Percentiles rank a stretch among this genome's conserved stretches.
Evolutionary conservation across 2,797 vertebrate genomes (phyloP).

Genomic region (Rhadinocentrus ornatus): DNA sequence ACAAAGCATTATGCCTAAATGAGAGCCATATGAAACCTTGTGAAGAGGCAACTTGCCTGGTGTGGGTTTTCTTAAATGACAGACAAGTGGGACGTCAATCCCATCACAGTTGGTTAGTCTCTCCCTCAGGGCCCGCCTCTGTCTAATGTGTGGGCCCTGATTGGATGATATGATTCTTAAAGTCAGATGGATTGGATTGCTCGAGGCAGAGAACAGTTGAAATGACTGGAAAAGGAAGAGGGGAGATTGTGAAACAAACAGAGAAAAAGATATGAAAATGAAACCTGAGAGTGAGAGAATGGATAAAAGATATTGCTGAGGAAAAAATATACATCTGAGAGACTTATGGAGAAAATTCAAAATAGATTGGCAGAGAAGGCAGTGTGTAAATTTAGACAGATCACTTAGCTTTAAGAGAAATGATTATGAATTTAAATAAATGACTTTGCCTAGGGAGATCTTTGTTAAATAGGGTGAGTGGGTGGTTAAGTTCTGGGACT

Average conservation of each 20-base stretch:
- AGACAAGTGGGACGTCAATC: slow-evolving; percentile 80
- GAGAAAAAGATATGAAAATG: slow-evolving; percentile 50
- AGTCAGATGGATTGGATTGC: slow-evolving; percentile 78
- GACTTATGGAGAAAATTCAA: slow-evolving; percentile 60
- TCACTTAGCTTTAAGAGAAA: slow-evolving; percentile 68
- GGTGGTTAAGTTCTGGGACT: slow-evolving; percentile 59
- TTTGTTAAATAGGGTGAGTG: slow-evolving; percentile 56
- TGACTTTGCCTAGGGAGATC: slow-evolving; percentile 60
- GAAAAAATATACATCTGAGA: slow-evolving; percentile 64
- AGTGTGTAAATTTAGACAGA: slow-evolving; percentile 71
- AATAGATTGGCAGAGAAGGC: slow-evolving; percentile 44
- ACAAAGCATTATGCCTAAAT: slow-evolving; percentile 38
- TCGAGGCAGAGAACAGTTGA: slow-evolving; percentile 58
- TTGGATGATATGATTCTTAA: slow-evolving; percentile 77
- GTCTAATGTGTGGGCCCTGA: slow-evolving; percentile 71
- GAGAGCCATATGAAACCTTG: slow-evolving; percentile 64
- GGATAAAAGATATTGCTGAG: slow-evolving; percentile 40
- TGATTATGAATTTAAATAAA: slow-evolving; percentile 74
- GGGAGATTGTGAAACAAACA: slow-evolving; percentile 45
- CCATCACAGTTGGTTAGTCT: slow-evolving; percentile 69
- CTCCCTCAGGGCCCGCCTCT: slow-evolving; percentile 74
- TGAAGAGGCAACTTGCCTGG: slow-evolving; percentile 60
- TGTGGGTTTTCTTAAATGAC: slow-evolving; percentile 70
- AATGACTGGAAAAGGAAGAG: slow-evolving; percentile 35
- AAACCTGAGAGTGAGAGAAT: slow-evolving; percentile 62